These are phyloP conservation scores for Lamproptera curius DNA, from an alignment of 2,888 invertebrate species.

Conservation along the genomic window DNA sequence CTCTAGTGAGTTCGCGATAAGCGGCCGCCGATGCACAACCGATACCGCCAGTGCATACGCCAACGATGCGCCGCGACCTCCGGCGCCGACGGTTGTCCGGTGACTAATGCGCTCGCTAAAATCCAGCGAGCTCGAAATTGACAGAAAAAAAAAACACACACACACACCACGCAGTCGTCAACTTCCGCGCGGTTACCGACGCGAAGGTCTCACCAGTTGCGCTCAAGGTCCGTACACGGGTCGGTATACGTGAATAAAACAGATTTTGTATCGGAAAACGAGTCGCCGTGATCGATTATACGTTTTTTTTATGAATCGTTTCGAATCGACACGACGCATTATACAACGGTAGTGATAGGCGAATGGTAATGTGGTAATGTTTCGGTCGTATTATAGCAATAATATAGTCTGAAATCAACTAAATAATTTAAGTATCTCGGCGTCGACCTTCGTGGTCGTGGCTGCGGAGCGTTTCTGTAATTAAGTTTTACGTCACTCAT, in stretches of 20 bases:
- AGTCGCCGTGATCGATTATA: conserved; percentile 48
- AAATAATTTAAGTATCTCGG: conserved; percentile 67
- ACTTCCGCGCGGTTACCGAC: conserved; percentile 75
- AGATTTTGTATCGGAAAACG: conserved; percentile 65
- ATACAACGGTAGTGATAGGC: conserved; percentile 49
- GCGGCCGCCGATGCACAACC: conserved; percentile 60
- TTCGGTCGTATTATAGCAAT: conserved; percentile 54
- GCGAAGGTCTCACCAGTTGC: conserved; percentile 72
- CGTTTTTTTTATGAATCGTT: conserved; percentile 54
- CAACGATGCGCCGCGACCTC: conserved; percentile 55
- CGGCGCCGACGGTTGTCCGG: conserved; percentile 55
- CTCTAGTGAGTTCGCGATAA: conserved; percentile 72
- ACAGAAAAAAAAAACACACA: conserved; percentile 32
- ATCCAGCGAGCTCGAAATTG: conserved; percentile 69
- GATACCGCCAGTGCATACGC: conserved; percentile 55
- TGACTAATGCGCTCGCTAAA: conserved; percentile 73
- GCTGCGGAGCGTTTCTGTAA: conserved; percentile 68
- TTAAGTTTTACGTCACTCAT: conserved; percentile 74
- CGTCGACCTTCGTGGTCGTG: conserved; percentile 62
- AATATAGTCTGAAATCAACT: conserved; percentile 55
- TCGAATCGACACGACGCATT: too few species aligned
- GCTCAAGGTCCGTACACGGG: conserved; percentile 76
- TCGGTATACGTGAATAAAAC: conserved; percentile 74
- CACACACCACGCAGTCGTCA: conserved; percentile 71
- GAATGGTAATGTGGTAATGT: conserved; percentile 53